Percentiles rank a stretch among this genome's conserved stretches.
Evolutionary conservation across 2,888 invertebrate species (phyloP).

Genomic region (Hypolimnas misippus): DNA sequence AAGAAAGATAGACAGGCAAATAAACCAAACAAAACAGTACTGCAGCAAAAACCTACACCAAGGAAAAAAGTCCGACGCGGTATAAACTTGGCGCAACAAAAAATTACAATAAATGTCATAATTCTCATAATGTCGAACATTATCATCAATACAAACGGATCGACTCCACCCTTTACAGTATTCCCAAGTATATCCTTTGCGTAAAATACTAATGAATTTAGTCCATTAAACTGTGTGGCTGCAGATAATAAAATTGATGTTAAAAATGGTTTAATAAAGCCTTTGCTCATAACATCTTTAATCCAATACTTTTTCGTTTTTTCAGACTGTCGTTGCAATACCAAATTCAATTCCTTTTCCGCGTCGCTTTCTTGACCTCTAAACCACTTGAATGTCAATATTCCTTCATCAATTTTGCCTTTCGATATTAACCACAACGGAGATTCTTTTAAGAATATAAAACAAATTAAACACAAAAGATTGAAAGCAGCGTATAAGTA

Average conservation of each 20-base stretch:
- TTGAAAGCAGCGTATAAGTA: slow-evolving; percentile 52
- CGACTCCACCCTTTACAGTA: slow-evolving; percentile 54
- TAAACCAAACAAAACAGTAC: slow-evolving; percentile 47
- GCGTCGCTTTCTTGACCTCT: slow-evolving; percentile 54
- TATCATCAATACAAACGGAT: slow-evolving; percentile 56
- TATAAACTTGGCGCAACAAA: slow-evolving; percentile 50
- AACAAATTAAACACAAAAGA: slow-evolving; percentile 47
- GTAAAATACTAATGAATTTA: slow-evolving; percentile 59
- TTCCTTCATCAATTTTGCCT: slow-evolving; percentile 54
- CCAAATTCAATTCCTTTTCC: slow-evolving; percentile 52
- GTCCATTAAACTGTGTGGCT: slow-evolving; percentile 55
- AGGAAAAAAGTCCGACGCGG: slow-evolving; percentile 53
- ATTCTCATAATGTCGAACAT: slow-evolving; percentile 55
- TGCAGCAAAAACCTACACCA: slow-evolving; percentile 46
- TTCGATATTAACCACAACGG: slow-evolving; percentile 62
- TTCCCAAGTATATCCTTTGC: slow-evolving; percentile 54
- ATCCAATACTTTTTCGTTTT: slow-evolving; percentile 40
- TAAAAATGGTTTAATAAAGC: slow-evolving; percentile 54
- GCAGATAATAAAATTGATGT: slow-evolving; percentile 52
- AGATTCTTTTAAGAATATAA: slow-evolving; percentile 58
- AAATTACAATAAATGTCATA: slow-evolving; percentile 43
- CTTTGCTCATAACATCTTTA: slow-evolving; percentile 45
- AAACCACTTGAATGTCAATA: slow-evolving; percentile 52
- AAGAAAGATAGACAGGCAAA: slow-evolving; percentile 39
- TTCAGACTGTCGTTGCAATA: slow-evolving; percentile 50